These are phyloP conservation scores for Heliconius ethilla DNA, from an alignment of 2,888 invertebrate species.

Conservation along the genomic window DNA sequence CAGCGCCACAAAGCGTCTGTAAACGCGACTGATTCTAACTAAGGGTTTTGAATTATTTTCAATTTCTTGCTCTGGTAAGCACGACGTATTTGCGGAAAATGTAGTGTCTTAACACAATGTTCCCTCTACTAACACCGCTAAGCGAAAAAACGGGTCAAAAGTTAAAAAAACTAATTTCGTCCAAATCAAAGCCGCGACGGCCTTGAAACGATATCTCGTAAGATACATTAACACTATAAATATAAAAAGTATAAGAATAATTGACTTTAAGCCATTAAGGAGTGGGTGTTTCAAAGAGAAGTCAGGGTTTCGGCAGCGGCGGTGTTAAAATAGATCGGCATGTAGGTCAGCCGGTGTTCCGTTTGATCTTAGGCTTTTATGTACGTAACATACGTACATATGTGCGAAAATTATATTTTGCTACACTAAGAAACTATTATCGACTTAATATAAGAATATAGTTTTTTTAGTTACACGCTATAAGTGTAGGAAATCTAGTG, in stretches of 20 bases:
- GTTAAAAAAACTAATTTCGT: background rate
- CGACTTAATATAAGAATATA: background rate
- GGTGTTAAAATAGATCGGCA: conserved; percentile 35
- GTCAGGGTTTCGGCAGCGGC: conserved; percentile 37
- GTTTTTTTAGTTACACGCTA: no score
- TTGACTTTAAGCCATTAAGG: conserved; percentile 36
- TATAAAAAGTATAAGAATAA: background rate
- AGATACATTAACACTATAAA: background rate
- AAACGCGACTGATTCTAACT: no score
- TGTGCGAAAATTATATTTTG: conserved; percentile 20
- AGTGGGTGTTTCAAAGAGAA: conserved; percentile 42
- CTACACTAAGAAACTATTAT: background rate
- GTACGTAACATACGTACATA: background rate
- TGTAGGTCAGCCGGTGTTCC: conserved; percentile 21
- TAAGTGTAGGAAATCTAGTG: no score
- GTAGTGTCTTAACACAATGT: background rate
- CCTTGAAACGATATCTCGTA: background rate
- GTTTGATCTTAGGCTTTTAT: conserved; percentile 26
- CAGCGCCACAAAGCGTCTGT: no score
- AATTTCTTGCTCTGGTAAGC: no score
- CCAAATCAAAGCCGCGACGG: background rate
- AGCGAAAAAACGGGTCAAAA: background rate
- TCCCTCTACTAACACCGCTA: background rate
- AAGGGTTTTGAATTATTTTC: no score
- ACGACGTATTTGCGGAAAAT: background rate